Base-by-base conservation (phyloP, 2,888 invertebrate species). In the Xestia xanthographa region DNA sequence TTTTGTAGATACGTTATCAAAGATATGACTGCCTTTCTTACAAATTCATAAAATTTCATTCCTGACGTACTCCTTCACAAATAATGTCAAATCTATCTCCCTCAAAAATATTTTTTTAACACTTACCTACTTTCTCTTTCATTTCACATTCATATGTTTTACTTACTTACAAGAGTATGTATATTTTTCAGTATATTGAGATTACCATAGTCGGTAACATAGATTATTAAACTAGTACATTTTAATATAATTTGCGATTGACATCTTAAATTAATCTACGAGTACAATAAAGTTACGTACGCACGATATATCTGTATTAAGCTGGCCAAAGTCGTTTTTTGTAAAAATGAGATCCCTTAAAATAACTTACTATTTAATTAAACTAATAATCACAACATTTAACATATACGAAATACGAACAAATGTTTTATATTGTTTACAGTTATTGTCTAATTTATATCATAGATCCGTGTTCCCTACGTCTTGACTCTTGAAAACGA, bases 321-420 rank as follows among this genome's bases (percentile, higher is more conserved):
- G 87, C 93, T 91, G 91, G 95, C 95, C 95, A 92, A 88, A 93
- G 95, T 96, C 96, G 94, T 95, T 93, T 91, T 82, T 90, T 88
- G 88, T 91, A 90, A 79, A 92, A 92, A 88, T 92, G 89, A 91
- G 91, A 92, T 92, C 93, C 86, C 90, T 92, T 92, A 90, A 78
- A 75, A 71, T 87, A 87, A 87, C 76, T 86, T 88, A 85, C 72
- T 56, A 79, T 53, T 60, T 71, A 78, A 58, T 79, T 75, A 78
- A 80, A 76, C 77, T 85, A 82, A 80, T 77, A 92, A 91, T 94
- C 90, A 94, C 92, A 94, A 93, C 92, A 92, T 92, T 89, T 83
- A 93, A 92, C 90, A 92, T 89, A 86, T 86, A 88, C 78, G 73
- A 84, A 84, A 82, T 81, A 83, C 75, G 81, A 84, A 79, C 41